Evolutionary conservation across 2,113 vertebrate species (phyloP).

Genomic region (Thalassarche chlororhynchos): DNA sequence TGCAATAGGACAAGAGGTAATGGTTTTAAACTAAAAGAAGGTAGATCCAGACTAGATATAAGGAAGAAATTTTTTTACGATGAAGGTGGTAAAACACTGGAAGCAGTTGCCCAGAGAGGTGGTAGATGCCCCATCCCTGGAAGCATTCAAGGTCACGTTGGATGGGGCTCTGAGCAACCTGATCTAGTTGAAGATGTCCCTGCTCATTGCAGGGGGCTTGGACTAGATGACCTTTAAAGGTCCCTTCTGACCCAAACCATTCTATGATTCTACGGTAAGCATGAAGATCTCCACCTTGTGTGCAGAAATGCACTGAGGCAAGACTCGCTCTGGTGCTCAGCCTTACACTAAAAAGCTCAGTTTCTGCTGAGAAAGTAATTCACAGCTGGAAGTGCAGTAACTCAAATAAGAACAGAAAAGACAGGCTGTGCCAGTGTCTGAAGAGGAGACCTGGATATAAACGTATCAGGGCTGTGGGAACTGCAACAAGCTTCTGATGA

Average conservation of each 20-base stretch:
- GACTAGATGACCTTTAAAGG: background rate
- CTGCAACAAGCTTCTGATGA: background rate
- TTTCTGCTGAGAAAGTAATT: background rate
- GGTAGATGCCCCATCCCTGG: background rate
- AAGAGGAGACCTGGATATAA: background rate
- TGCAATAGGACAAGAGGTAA: background rate
- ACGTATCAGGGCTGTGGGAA: constrained; percentile 16
- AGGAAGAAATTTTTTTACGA: background rate
- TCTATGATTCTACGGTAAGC: background rate
- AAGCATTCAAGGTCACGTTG: background rate
- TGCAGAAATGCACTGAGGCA: background rate
- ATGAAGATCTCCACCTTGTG: background rate
- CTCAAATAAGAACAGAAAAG: background rate
- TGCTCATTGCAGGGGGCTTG: background rate
- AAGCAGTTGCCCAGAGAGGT: background rate
- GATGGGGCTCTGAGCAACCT: background rate
- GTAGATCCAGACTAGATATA: background rate
- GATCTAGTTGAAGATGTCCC: background rate
- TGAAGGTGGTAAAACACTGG: background rate
- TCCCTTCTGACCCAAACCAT: background rate
- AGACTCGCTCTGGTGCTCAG: background rate
- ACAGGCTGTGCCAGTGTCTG: background rate
- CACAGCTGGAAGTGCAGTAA: background rate
- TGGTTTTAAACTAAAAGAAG: background rate
- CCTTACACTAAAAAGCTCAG: background rate